phyloP scores from a whole-genome alignment of 1,140 invertebrate species.

The Hetaerina americana region DNA sequence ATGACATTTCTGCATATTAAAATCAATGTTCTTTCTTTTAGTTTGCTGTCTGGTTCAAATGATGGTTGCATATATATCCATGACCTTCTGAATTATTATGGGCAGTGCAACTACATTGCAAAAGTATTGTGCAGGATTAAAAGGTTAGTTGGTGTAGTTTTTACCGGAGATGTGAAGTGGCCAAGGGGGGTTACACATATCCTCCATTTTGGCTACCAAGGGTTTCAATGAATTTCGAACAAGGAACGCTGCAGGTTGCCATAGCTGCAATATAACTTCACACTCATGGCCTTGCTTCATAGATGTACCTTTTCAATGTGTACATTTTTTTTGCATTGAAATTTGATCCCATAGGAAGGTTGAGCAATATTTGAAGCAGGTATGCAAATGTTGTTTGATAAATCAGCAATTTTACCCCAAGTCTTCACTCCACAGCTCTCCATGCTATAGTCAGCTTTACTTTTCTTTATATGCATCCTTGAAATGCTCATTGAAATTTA shows the following conservation, averaged over 20 bases:
- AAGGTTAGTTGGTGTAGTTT: not conserved
- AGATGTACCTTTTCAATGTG: too few species aligned
- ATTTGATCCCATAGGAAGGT: too few species aligned
- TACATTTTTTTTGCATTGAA: too few species aligned
- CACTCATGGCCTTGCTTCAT: not conserved
- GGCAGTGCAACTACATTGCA: not conserved
- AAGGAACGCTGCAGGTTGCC: too few species aligned
- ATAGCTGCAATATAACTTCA: not conserved
- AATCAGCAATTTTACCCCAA: too few species aligned
- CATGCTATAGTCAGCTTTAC: too few species aligned
- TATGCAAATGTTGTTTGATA: too few species aligned
- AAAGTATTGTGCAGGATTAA: not conserved
- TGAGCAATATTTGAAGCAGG: too few species aligned
- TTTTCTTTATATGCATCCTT: too few species aligned
- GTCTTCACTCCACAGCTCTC: too few species aligned
- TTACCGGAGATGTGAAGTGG: not conserved
- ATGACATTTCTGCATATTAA: too few species aligned
- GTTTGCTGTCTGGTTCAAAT: constrained; percentile 1
- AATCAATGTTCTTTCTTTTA: constrained; percentile 4
- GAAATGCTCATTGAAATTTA: too few species aligned
- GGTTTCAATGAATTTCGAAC: not conserved
- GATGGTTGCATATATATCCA: not conserved
- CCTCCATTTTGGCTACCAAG: not conserved
- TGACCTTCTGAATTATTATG: not conserved
- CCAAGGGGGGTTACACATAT: not conserved